Percentiles rank a stretch among this genome's conserved stretches.
These are phyloP conservation scores for Bufotes viridis DNA, from an alignment of 2,797 vertebrate species.

Conservation along the genomic window DNA sequence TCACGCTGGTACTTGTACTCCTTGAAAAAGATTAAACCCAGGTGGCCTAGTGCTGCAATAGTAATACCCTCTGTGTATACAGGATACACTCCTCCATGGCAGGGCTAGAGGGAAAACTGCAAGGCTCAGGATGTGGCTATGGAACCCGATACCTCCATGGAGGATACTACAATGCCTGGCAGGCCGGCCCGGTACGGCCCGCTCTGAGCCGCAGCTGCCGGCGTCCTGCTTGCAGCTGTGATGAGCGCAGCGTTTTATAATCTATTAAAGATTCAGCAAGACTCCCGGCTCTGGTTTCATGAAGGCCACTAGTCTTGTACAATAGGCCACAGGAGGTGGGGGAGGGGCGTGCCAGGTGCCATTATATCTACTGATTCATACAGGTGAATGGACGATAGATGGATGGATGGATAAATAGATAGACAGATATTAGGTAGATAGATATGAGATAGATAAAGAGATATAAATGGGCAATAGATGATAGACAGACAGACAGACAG, in stretches of 20 bases:
- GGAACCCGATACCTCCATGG: conserved; percentile 9
- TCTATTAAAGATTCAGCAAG: conserved; percentile 54
- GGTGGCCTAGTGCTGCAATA: not conserved
- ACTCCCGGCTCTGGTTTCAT: conserved; percentile 47
- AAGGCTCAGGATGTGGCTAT: not conserved
- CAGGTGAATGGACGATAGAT: not conserved
- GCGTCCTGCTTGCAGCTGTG: conserved; percentile 49
- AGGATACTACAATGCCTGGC: conserved; percentile 21
- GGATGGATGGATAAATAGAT: too few species aligned
- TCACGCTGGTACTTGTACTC: not conserved
- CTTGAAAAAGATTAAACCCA: not conserved
- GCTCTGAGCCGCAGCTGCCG: conserved; percentile 44
- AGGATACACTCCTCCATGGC: not conserved
- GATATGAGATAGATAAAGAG: too few species aligned
- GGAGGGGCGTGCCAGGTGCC: not conserved
- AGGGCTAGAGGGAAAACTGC: not conserved
- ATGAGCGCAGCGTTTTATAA: conserved; percentile 43
- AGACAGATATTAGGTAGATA: not conserved
- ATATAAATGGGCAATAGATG: too few species aligned
- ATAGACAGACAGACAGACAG: too few species aligned
- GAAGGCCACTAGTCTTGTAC: conserved; percentile 40
- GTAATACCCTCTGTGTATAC: not conserved
- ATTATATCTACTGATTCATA: not conserved
- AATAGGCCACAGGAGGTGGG: conserved; percentile 17
- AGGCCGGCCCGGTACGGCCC: conserved; percentile 11